A percentile compares a stretch with the other conserved stretches of the same genome.
These are phyloP conservation scores for Pristionchus japonicus DNA, from an alignment of 2,888 invertebrate species.

Conservation along the genomic window DNA sequence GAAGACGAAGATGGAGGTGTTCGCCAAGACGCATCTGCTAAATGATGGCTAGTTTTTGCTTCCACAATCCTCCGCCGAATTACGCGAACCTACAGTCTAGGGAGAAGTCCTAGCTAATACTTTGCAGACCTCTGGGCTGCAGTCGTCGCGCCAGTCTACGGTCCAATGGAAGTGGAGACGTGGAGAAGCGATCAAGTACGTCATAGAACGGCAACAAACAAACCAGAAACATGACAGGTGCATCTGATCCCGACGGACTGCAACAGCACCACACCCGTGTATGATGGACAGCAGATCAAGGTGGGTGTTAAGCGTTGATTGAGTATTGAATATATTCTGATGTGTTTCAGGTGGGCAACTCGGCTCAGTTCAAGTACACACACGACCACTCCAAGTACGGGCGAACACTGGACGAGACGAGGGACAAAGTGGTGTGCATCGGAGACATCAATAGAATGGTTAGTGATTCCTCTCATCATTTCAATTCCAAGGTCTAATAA, in stretches of 20 bases:
- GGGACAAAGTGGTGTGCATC: constrained; percentile 85
- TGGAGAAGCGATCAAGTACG: constrained; percentile 93
- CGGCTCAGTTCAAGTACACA: constrained; percentile 74
- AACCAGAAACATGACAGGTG: no score
- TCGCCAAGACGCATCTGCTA: no score
- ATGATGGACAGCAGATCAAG: constrained; percentile 59
- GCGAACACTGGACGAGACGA: constrained; percentile 77
- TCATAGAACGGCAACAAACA: no score
- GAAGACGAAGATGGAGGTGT: background rate
- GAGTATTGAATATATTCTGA: background rate
- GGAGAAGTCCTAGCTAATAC: background rate
- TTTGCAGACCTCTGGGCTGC: constrained; percentile 85
- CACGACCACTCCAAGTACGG: constrained; percentile 91
- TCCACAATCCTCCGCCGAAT: no score
- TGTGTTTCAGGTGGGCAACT: constrained; percentile 55
- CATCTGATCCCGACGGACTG: constrained; percentile 72
- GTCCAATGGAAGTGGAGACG: constrained; percentile 86
- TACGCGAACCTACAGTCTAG: no score
- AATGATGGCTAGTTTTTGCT: no score
- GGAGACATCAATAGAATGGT: constrained; percentile 94
- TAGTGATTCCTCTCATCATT: no score
- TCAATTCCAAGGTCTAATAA: no score
- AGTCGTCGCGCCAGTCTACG: constrained; percentile 84
- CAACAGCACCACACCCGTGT: constrained; percentile 56
- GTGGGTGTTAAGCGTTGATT: constrained; percentile 52